phyloP scores from a whole-genome alignment of 2,888 invertebrate genomes.

The Drosophila quinaria region DNA sequence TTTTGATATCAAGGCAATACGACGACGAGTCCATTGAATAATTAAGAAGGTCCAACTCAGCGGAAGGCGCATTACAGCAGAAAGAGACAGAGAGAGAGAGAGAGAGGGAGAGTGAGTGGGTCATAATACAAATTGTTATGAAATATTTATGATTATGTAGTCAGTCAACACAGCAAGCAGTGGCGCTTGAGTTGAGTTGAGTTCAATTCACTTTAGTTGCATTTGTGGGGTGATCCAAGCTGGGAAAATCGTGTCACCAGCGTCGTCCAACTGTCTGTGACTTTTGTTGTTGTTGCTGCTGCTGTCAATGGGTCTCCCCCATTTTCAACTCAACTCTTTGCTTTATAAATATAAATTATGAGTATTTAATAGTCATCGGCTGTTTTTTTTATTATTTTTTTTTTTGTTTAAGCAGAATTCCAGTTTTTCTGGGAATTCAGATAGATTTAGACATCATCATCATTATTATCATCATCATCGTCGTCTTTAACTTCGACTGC shows the following conservation, averaged over 20 bases:
- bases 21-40: conserved; percentile 61
- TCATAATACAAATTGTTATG: conserved; percentile 57
- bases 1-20: conserved; percentile 47
- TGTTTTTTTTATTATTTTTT: neutral
- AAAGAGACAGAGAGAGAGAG: neutral
- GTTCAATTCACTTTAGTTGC: conserved; percentile 5
- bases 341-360: conserved; percentile 60
- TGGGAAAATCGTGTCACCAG: conserved; percentile 50
- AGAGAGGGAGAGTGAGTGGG: neutral
- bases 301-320: conserved; percentile 4
- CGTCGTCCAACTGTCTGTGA: conserved; percentile 49
- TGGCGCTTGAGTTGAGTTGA: conserved; percentile 27
- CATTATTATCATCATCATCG: conserved; percentile 46
- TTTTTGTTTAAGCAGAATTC: conserved; percentile 19
- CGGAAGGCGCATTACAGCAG: conserved; percentile 50
- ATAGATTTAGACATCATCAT: conserved; percentile 18
- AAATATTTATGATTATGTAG: conserved; percentile 71
- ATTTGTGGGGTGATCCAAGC: conserved; percentile 15
- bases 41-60: conserved; percentile 57
- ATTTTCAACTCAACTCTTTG: conserved; percentile 17
- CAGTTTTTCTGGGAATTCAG: conserved; percentile 9
- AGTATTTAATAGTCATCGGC: conserved; percentile 63
- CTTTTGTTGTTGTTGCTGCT: conserved; percentile 5
- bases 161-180: conserved; percentile 30
- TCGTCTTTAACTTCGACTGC: conserved; percentile 22